Evolutionary conservation across 2,797 vertebrate species (phyloP).

Genomic region (Hemitrygon akajei): DNA sequence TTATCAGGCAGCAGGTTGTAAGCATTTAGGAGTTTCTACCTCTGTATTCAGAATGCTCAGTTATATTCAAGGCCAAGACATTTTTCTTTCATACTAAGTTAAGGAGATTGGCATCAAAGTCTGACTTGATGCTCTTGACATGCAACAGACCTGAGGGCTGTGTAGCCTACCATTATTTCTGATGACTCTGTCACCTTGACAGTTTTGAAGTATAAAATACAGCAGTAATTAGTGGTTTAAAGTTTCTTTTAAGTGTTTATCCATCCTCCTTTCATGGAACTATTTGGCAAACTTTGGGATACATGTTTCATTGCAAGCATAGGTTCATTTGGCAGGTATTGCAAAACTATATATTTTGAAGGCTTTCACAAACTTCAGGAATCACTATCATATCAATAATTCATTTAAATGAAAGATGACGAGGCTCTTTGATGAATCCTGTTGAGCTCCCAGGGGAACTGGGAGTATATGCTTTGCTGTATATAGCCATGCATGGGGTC

Average conservation of each 20-base stretch:
- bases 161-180: no score
- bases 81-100: no score
- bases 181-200: not conserved
- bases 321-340: not conserved
- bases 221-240: not conserved
- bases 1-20: no score
- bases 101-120: no score
- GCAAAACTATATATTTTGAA: not conserved
- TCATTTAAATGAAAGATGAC: no score
- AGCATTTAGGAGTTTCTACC: no score
- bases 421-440: not conserved
- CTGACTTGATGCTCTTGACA: no score
- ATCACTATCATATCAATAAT: no score
- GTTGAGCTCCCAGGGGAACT: not conserved
- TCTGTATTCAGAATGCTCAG: no score
- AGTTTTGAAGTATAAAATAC: not conserved
- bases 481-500: no score
- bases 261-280: not conserved
- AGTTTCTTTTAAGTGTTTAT: not conserved
- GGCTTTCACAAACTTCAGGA: not conserved
- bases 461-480: not conserved
- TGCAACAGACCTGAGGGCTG: no score
- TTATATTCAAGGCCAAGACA: no score
- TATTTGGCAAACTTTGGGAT: not conserved
- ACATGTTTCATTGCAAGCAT: not conserved